These are phyloP conservation scores for Camponotus floridanus DNA, from an alignment of 1,140 invertebrate genomes.

Conservation along the genomic window DNA sequence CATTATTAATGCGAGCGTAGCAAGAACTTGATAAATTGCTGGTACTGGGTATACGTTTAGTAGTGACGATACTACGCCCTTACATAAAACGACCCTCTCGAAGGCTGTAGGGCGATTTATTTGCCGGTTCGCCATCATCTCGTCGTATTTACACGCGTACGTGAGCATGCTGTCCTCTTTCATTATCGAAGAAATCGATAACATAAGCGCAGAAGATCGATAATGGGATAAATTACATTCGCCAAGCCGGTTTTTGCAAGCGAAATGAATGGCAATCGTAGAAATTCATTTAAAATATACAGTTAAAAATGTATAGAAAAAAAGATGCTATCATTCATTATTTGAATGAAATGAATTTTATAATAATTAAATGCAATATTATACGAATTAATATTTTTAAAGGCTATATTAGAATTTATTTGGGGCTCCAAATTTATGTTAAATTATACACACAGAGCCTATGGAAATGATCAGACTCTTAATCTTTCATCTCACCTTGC, in stretches of 20 bases:
- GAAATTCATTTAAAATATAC: not conserved
- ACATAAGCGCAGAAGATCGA: not conserved
- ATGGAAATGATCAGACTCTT: not conserved
- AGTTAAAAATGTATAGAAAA: not conserved
- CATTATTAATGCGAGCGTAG: slow-evolving; percentile 70
- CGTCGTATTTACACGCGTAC: slow-evolving; percentile 43
- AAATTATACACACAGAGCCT: not conserved
- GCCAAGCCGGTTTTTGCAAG: not conserved
- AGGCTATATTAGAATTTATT: not conserved
- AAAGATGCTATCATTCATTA: not conserved
- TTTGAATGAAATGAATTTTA: not conserved
- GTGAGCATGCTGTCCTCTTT: slow-evolving; percentile 35
- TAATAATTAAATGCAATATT: not conserved
- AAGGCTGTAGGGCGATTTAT: slow-evolving; percentile 54
- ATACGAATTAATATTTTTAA: not conserved
- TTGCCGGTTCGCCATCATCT: slow-evolving; percentile 16
- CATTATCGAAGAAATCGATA: slow-evolving; percentile 52
- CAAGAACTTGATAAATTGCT: slow-evolving; percentile 73
- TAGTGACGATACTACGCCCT: slow-evolving; percentile 57
- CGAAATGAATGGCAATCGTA: not conserved
- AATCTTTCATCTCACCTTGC: not conserved
- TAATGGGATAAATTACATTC: slow-evolving; percentile 36
- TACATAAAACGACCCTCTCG: slow-evolving; percentile 64
- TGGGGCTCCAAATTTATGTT: not conserved
- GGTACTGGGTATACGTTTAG: slow-evolving; percentile 45